These are phyloP conservation scores for Apodemus sylvaticus DNA, from an alignment of 2,113 vertebrate species.

Conservation along the genomic window DNA sequence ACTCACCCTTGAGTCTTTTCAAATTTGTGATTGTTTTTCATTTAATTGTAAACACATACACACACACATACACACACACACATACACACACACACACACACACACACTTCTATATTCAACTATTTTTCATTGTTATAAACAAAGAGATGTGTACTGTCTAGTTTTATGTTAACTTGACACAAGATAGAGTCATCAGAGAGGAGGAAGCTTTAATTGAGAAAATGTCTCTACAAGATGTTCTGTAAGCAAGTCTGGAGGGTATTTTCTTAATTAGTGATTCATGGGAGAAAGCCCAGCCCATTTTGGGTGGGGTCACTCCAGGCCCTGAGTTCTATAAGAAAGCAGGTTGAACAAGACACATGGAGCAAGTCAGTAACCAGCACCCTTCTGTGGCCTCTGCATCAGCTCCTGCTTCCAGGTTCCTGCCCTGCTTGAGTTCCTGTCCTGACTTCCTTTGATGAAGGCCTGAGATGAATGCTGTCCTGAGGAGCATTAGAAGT, in stretches of 20 bases:
- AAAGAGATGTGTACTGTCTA: background rate
- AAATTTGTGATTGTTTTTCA: background rate
- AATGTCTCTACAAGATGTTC: background rate
- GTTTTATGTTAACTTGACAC: background rate
- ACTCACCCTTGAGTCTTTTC: background rate
- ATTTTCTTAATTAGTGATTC: background rate
- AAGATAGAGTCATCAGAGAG: background rate
- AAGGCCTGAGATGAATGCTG: conserved; percentile 7
- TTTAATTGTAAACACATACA: background rate
- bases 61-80: background rate
- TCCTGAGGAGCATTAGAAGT: conserved; percentile 56
- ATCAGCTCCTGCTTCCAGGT: background rate
- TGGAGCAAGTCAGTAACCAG: background rate
- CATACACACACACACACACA: background rate
- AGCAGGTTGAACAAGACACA: background rate
- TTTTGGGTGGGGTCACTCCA: background rate
- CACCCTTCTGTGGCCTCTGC: background rate
- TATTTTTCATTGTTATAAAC: background rate
- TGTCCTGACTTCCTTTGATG: background rate
- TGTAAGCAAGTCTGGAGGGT: background rate
- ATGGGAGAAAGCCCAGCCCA: background rate
- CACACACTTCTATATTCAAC: background rate
- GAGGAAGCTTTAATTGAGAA: background rate
- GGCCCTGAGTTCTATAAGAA: background rate
- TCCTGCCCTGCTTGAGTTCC: background rate